Evolutionary conservation across 2,113 vertebrate species (phyloP), one percentile per base, ranked within the genome.

Genomic region (Anoura caudifer): DNA sequence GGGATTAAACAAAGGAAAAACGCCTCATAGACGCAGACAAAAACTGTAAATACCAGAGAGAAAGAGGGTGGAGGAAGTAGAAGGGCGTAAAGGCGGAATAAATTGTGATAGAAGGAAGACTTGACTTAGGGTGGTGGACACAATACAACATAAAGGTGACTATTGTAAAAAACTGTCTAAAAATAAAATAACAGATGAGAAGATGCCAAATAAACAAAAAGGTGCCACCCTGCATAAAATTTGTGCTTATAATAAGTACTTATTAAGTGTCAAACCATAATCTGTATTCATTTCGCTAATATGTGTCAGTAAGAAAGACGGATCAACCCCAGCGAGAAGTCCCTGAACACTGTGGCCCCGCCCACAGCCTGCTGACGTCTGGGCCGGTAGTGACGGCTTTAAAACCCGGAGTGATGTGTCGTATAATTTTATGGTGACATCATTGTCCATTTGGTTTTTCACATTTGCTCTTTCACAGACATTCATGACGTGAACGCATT

Each of bases 361-460:
- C 59, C 7, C 4, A 85, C 38, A 59, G 28, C n/a, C 72, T 70
- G 19, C 54, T 31, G 91, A 91, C 41, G 92, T 36, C 45, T 65
- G 63, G 41, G 8, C 1, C 0, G 43, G 26, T 79, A 92, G 90
- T 77, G 11, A 50, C 50, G 7, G 8, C 24, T 73, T 17, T 96
- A 88, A 88, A 95, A 85, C 26, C 50, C 19, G 85, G 28, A 94
- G 11, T 61, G 63, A 59, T 1, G 13, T 9, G 22, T 69, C 59
- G 65, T 90, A 65, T 80, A 76, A 87, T 97, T 90, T 92, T 90
- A 84, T 84, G 67, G 77, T 96, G 6, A 92, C 45, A 95, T 90
- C 75, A 89, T 54, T 77, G 10, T 79, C 73, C 47, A 89, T 93
- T 94, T 94, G 93, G 50, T 85, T 97, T 93, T 87, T 45, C 67